Evolutionary conservation across 1,140 invertebrate genomes (phyloP), one percentile per base, ranked within the genome.

Genomic region (Drosophila grimshawi): DNA sequence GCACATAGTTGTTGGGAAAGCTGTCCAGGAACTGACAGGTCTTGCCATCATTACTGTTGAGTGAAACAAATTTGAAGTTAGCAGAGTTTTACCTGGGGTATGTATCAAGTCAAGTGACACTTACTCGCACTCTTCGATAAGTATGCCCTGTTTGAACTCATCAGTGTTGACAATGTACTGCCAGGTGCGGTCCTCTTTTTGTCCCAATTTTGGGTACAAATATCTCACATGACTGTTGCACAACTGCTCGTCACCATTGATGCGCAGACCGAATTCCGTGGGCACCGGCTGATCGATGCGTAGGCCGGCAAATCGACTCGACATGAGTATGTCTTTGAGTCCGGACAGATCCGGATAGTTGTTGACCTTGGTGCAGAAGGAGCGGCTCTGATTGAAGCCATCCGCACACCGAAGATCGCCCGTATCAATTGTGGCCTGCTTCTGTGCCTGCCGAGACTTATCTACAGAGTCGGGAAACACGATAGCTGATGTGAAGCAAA

Each of bases 1-100:
- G 93, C 52, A 71, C 93, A 83, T 94, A 94, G 1, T 93, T 93
- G 4, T 80, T 64, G 2, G 94, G 93, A n/a, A 94, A 91, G 45
- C 88, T 90, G 0, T 93, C 92, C 56, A 88, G 49, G 10, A 92
- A 81, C 27, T 89, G 70, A 60, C 93, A 93, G 10, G 10, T 57
- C n/a, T 33, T 19, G 68, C 52, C 92, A 80, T 52, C 86, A 66
- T 76, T 10, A 32, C 7, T 55, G 4, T 0, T 30, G 11, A 10
- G 11, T 11, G 37, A 52, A 32, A 5, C 10, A 10, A 49, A 10
- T 30, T 48, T 29, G 19, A 33, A 5, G 33, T 10, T 33, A n/a
- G 5, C 2, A 3, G 5, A 19, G 11, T 32, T 19, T 1, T 5
- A 5, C 19, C 19, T 19, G 19, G 19, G 1, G 19, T 19, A 19